Conservation (phyloP, 2,797 vertebrate species). For the Urosaurus nigricauda region DNA sequence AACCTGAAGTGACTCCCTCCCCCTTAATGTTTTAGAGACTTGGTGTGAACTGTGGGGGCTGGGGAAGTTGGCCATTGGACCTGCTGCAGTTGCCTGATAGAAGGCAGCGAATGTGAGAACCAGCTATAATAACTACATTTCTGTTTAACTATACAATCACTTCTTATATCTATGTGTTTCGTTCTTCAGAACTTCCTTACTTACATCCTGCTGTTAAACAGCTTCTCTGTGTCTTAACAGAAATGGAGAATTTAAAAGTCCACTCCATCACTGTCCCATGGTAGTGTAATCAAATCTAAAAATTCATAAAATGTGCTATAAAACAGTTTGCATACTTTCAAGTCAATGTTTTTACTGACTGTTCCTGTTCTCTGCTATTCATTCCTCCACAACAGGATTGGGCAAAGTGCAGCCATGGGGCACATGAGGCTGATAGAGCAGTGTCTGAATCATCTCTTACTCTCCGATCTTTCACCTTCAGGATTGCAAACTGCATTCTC, state of each 20-base stretch:
- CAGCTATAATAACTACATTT: too few species aligned
- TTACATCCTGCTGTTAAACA: not conserved
- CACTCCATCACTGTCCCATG: not conserved
- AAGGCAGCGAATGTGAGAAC: not conserved
- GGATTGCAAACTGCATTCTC: too few species aligned
- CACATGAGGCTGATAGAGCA: too few species aligned
- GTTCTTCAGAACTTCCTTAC: not conserved
- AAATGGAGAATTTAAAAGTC: not conserved
- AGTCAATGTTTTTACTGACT: too few species aligned
- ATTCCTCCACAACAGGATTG: conserved; percentile 20
- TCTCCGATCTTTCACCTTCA: too few species aligned
- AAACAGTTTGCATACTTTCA: too few species aligned
- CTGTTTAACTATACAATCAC: not conserved
- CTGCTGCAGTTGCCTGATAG: not conserved
- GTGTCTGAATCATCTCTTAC: too few species aligned
- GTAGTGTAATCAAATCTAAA: not conserved
- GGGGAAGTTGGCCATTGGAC: too few species aligned
- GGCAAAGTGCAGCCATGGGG: too few species aligned
- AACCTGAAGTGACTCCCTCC: too few species aligned
- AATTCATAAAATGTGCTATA: not conserved
- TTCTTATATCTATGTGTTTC: not conserved
- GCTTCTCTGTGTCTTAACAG: not conserved
- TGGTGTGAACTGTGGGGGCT: too few species aligned
- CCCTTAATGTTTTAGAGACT: too few species aligned
- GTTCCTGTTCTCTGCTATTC: not conserved